Conservation (phyloP, 2,888 invertebrate genomes). For the Lagria hirta region DNA sequence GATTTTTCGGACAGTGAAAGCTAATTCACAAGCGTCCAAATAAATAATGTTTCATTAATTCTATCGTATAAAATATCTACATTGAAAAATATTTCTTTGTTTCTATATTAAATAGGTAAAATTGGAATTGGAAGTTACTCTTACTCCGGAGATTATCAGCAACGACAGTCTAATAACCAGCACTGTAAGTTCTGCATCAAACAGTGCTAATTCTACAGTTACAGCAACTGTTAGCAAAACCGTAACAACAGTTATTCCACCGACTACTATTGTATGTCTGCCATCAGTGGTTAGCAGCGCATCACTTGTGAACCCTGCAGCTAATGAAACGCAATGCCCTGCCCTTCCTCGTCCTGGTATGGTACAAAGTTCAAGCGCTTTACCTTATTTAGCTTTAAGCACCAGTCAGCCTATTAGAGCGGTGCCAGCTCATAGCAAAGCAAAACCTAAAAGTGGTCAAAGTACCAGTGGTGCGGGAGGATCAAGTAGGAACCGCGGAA, state of each 20-base stretch:
- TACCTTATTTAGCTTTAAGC: conserved; percentile 57
- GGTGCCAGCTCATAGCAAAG: conserved; percentile 53
- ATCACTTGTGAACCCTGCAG: conserved; percentile 42
- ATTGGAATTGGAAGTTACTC: conserved; percentile 61
- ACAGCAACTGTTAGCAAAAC: conserved; percentile 48
- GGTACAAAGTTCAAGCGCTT: conserved; percentile 55
- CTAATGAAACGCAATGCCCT: conserved; percentile 37
- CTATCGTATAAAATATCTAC: too few relatives aligned
- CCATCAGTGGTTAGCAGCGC: conserved; percentile 51
- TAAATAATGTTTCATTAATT: too few relatives aligned
- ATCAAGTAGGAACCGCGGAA: conserved; percentile 57
- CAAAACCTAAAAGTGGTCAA: conserved; percentile 46
- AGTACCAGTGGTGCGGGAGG: conserved; percentile 19
- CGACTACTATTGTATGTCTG: conserved; percentile 58
- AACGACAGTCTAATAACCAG: conserved; percentile 58
- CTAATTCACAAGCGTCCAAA: too few relatives aligned
- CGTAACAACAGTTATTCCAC: conserved; percentile 55
- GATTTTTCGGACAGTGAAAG: too few relatives aligned
- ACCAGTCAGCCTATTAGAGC: conserved; percentile 58
- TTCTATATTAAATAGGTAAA: conserved; percentile 45
- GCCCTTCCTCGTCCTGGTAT: conserved; percentile 40
- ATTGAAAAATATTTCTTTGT: too few relatives aligned
- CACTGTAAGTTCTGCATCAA: conserved; percentile 53
- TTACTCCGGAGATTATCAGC: conserved; percentile 63
- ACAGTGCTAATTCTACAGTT: conserved; percentile 39